Evolutionary conservation across 2,797 vertebrate genomes (phyloP).

Genomic region (Vespertilio murinus): DNA sequence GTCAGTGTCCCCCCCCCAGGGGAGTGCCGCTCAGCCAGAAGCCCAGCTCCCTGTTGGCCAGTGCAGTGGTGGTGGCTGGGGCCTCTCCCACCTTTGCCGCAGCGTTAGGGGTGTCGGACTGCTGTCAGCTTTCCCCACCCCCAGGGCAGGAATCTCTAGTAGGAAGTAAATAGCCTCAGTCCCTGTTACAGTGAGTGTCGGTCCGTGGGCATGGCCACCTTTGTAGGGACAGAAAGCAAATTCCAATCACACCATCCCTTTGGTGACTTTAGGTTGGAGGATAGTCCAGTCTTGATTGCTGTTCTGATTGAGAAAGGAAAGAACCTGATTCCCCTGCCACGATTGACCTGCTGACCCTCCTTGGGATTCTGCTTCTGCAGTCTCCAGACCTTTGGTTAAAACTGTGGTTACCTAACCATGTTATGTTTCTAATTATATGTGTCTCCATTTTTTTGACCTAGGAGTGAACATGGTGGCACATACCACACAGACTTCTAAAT

Average conservation of each 20-base stretch:
- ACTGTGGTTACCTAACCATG: background rate
- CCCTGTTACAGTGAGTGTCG: rapidly evolving
- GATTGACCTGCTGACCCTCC: background rate
- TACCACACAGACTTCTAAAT: background rate
- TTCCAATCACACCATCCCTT: background rate
- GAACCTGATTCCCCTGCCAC: background rate
- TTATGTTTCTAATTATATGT: background rate
- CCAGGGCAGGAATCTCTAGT: background rate
- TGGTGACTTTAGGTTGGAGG: background rate
- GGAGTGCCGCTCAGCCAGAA: too few species aligned
- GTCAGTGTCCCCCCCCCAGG: too few species aligned
- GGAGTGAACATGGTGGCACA: background rate
- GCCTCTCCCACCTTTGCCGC: too few species aligned
- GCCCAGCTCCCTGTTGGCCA: too few species aligned
- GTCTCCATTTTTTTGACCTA: background rate
- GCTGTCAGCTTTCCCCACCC: too few species aligned
- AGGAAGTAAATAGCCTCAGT: background rate
- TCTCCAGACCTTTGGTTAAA: background rate
- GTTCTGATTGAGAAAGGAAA: background rate
- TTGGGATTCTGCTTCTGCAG: too few species aligned
- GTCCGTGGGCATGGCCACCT: background rate
- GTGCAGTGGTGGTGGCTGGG: too few species aligned
- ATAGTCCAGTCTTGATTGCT: background rate
- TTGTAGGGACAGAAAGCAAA: background rate
- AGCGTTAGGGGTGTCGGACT: too few species aligned